Percentiles rank a stretch among this genome's conserved stretches.
phyloP scores from a whole-genome alignment of 2,888 invertebrate genomes.

The Syrista parreyssii region DNA sequence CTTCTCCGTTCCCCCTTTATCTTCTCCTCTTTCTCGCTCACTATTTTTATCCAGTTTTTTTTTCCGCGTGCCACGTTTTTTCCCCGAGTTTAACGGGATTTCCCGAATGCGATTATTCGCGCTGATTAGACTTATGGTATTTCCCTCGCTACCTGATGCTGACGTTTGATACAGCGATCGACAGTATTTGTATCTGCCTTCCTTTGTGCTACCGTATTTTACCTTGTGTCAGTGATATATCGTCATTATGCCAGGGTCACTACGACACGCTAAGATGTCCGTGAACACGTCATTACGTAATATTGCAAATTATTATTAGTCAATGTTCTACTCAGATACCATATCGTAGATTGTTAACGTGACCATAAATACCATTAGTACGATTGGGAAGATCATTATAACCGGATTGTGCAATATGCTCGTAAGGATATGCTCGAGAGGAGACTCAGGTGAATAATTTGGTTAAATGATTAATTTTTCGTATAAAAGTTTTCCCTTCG shows the following conservation, averaged over 20 bases:
- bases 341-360: not conserved
- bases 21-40: not conserved
- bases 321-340: not conserved
- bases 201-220: not conserved
- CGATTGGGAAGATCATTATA: not conserved
- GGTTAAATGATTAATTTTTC: too few relatives aligned
- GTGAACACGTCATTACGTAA: not conserved
- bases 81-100: not conserved
- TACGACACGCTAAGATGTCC: not conserved
- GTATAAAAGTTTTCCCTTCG: too few relatives aligned
- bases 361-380: not conserved
- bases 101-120: not conserved
- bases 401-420: not conserved
- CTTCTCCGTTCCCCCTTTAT: not conserved
- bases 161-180: not conserved
- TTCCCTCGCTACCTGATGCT: not conserved
- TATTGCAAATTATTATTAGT: not conserved
- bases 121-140: not conserved
- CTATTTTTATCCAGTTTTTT: not conserved
- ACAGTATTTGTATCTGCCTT: not conserved
- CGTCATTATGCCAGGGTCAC: not conserved
- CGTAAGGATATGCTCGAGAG: not conserved
- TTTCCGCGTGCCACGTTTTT: not conserved
- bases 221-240: not conserved
- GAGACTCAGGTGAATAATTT: not conserved